Evolutionary conservation across 2,888 invertebrate species (phyloP).

Genomic region (Diploptera punctata): DNA sequence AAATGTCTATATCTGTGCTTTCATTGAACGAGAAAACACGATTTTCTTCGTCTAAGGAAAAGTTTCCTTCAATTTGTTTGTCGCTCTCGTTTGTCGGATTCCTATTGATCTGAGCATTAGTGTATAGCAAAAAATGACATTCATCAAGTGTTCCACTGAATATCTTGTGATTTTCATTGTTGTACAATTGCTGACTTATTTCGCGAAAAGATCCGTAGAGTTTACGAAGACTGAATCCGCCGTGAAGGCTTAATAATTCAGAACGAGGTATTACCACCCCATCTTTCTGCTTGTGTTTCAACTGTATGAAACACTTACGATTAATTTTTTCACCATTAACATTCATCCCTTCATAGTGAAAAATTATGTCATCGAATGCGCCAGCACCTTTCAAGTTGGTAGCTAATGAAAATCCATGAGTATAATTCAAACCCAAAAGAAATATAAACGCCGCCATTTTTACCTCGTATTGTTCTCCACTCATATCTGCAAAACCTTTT

Average conservation of each 20-base stretch:
- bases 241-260: slow-evolving; percentile 7
- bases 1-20: neutral
- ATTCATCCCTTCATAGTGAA: neutral
- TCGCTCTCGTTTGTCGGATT: neutral
- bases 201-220: slow-evolving; percentile 3
- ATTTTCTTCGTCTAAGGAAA: neutral
- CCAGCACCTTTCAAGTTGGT: neutral
- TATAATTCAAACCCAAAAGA: neutral
- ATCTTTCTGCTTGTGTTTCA: slow-evolving; percentile 12
- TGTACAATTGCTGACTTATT: neutral
- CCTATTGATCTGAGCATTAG: neutral
- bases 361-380: neutral
- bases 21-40: neutral
- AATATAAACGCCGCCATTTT: neutral
- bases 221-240: neutral
- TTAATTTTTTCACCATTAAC: neutral
- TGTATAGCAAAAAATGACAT: neutral
- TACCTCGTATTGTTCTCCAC: neutral
- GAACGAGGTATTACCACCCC: neutral
- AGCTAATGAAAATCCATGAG: neutral
- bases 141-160: neutral
- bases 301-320: slow-evolving; percentile 17
- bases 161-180: neutral
- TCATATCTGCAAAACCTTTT: neutral
- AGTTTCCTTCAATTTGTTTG: neutral